These are phyloP conservation scores for Troilus luridus DNA, from an alignment of 2,888 invertebrate species.

Conservation along the genomic window DNA sequence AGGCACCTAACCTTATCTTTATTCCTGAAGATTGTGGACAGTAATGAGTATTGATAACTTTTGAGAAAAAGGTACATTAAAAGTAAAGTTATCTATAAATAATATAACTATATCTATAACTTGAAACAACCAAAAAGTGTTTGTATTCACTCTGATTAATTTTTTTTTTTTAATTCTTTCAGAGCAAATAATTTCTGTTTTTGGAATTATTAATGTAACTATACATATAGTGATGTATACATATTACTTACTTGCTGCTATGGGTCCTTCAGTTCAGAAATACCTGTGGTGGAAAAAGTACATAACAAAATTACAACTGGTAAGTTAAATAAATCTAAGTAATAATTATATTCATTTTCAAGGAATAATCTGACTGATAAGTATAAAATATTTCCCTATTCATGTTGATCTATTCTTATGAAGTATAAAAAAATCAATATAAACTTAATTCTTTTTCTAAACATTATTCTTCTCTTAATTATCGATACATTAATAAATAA, in stretches of 20 bases:
- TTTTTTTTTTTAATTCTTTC: neutral
- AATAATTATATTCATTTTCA: neutral
- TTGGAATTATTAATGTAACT: slow-evolving; percentile 72
- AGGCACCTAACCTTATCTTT: too few species aligned
- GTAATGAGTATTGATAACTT: too few species aligned
- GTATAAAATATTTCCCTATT: neutral
- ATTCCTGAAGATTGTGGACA: too few species aligned
- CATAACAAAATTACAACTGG: neutral
- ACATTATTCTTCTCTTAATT: too few species aligned
- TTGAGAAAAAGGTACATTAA: too few species aligned
- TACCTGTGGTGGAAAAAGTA: slow-evolving; percentile 69
- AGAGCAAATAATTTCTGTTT: slow-evolving; percentile 78
- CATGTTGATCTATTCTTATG: neutral
- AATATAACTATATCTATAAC: neutral
- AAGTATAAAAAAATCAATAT: too few species aligned
- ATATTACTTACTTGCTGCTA: slow-evolving; percentile 90
- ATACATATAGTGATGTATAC: slow-evolving; percentile 96
- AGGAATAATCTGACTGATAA: neutral
- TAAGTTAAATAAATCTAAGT: neutral
- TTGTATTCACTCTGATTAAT: neutral
- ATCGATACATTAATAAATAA: too few species aligned
- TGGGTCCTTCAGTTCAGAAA: slow-evolving; percentile 88
- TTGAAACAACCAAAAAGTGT: neutral
- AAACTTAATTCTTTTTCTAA: too few species aligned
- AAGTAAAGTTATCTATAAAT: too few species aligned